These are phyloP conservation scores for Sylvia borin DNA, from an alignment of 2,797 vertebrate species.

Conservation along the genomic window DNA sequence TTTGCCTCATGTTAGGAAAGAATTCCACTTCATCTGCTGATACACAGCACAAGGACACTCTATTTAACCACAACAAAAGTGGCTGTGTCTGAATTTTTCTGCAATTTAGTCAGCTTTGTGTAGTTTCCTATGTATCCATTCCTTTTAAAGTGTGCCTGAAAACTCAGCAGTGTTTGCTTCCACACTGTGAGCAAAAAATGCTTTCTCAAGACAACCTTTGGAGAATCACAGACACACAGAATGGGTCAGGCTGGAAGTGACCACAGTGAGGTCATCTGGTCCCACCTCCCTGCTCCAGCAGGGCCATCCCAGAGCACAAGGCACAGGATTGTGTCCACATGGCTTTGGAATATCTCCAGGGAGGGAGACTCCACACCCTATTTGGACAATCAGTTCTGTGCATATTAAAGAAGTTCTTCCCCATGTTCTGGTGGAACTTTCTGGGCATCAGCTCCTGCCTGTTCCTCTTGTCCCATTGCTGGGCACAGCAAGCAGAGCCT, in stretches of 20 bases:
- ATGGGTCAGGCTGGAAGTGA: background rate
- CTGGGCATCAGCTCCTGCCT: background rate
- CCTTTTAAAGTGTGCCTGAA: background rate
- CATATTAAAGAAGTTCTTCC: background rate
- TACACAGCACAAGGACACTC: rapidly evolving
- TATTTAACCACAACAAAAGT: background rate
- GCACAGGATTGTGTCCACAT: background rate
- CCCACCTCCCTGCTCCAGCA: background rate
- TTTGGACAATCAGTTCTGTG: background rate
- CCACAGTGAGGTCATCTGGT: background rate
- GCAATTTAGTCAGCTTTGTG: background rate
- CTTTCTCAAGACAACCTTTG: background rate
- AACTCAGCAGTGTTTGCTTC: background rate
- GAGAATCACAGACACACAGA: background rate
- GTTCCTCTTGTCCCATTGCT: rapidly evolving
- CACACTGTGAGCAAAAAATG: background rate
- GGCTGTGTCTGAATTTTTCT: background rate
- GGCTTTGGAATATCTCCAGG: rapidly evolving
- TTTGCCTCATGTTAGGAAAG: background rate
- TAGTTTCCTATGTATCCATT: background rate
- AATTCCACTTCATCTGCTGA: background rate
- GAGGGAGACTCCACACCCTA: background rate
- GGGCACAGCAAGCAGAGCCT: background rate
- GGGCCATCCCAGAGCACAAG: background rate
- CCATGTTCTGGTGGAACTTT: background rate